Conservation (phyloP, 2,797 vertebrate genomes). For the Hapalemur alaotrensis region DNA sequence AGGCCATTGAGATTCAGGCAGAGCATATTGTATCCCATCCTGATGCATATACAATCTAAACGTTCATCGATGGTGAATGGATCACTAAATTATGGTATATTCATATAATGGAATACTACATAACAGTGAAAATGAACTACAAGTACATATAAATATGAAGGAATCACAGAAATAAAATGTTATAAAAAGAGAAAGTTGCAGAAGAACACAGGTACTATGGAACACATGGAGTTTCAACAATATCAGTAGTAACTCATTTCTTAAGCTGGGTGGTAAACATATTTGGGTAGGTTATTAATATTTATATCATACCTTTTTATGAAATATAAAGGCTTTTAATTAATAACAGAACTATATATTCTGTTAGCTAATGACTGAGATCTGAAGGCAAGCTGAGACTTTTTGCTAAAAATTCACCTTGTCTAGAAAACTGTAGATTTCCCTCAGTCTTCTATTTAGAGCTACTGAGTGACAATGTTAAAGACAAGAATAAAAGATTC, state of each 20-base stretch:
- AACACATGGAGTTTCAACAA: neutral
- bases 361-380: neutral
- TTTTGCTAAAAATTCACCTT: neutral
- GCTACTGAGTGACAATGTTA: neutral
- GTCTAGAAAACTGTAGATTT: neutral
- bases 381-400: neutral
- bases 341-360: neutral
- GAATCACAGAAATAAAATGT: neutral
- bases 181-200: neutral
- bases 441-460: neutral
- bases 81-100: neutral
- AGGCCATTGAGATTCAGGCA: neutral
- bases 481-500: neutral
- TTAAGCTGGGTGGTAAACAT: neutral
- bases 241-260: neutral
- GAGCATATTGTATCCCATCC: neutral
- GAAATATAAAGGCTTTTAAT: neutral
- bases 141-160: neutral
- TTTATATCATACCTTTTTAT: neutral
- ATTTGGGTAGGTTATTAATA: neutral
- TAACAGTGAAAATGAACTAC: neutral
- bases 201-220: neutral
- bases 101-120: neutral
- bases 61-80: neutral
- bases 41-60: neutral